phyloP scores from a whole-genome alignment of 1,140 invertebrate genomes.

The Mactra quadrangularis region DNA sequence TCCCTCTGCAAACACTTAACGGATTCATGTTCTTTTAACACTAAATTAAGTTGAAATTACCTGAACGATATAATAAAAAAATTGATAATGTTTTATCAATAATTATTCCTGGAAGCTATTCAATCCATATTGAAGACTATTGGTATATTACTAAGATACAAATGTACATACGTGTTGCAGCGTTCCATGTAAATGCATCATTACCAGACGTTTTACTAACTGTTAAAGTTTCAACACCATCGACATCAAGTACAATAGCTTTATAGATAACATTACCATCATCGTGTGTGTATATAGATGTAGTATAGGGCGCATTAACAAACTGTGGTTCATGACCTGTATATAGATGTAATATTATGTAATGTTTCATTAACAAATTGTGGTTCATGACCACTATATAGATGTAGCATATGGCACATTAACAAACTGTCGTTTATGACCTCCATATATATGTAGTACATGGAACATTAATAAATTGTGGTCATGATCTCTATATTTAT shows the following conservation, averaged over 20 bases:
- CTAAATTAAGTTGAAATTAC: too few species aligned
- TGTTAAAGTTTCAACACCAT: slow-evolving; percentile 9
- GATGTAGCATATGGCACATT: neutral
- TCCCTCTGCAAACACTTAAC: too few species aligned
- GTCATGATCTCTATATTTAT: too few species aligned
- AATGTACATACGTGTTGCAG: neutral
- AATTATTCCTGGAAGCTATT: too few species aligned
- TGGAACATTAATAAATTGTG: neutral
- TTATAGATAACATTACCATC: slow-evolving; percentile 5
- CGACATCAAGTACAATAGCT: slow-evolving; percentile 20
- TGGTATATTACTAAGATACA: too few species aligned
- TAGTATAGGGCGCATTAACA: slow-evolving; percentile 28
- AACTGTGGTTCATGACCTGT: slow-evolving; percentile 42
- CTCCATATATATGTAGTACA: neutral
- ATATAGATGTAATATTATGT: slow-evolving; percentile 1
- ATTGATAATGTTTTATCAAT: too few species aligned
- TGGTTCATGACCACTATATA: neutral
- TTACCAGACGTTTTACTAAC: neutral
- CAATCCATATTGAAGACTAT: too few species aligned
- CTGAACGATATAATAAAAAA: too few species aligned
- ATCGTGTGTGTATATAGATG: slow-evolving; percentile 25
- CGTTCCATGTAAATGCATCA: neutral
- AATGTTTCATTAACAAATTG: neutral
- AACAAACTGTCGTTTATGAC: neutral
- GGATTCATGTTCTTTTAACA: too few species aligned